phyloP scores from a whole-genome alignment of 2,113 vertebrate genomes.

The Accipiter virgatus region DNA sequence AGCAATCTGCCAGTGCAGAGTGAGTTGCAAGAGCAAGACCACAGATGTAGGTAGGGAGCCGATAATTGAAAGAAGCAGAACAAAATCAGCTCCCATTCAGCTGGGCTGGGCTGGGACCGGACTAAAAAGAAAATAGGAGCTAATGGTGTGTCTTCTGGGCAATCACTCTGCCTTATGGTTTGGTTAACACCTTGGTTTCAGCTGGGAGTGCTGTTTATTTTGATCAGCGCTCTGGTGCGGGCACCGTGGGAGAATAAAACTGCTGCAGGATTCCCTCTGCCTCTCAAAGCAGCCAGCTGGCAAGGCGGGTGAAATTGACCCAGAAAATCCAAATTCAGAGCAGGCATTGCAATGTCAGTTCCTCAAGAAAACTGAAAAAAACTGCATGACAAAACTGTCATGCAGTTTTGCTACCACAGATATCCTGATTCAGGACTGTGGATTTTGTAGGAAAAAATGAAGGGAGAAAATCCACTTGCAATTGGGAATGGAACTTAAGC shows the following conservation, averaged over 20 bases:
- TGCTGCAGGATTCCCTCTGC: not conserved
- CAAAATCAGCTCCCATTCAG: not conserved
- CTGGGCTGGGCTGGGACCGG: not conserved
- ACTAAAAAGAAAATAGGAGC: not conserved
- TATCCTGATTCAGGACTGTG: not conserved
- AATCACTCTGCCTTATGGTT: not conserved
- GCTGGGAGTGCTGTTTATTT: not conserved
- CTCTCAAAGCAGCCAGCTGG: not conserved
- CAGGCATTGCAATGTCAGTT: not conserved
- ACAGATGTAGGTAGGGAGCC: not conserved
- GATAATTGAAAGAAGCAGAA: not conserved
- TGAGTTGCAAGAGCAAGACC: not conserved
- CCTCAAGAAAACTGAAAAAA: not conserved
- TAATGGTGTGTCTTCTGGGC: not conserved
- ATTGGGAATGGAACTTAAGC: not conserved
- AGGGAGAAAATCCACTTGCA: not conserved
- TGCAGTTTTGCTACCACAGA: not conserved
- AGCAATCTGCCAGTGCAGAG: not conserved
- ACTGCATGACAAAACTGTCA: not conserved
- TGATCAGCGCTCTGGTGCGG: fast-evolving
- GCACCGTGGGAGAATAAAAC: not conserved
- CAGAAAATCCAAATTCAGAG: not conserved
- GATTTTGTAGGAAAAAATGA: not conserved
- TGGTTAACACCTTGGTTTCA: not conserved
- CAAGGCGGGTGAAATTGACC: not conserved